These are phyloP conservation scores for Ophiothrix spiculata DNA, from an alignment of 35 echinoderm and acorn worm species.

Conservation along the genomic window DNA sequence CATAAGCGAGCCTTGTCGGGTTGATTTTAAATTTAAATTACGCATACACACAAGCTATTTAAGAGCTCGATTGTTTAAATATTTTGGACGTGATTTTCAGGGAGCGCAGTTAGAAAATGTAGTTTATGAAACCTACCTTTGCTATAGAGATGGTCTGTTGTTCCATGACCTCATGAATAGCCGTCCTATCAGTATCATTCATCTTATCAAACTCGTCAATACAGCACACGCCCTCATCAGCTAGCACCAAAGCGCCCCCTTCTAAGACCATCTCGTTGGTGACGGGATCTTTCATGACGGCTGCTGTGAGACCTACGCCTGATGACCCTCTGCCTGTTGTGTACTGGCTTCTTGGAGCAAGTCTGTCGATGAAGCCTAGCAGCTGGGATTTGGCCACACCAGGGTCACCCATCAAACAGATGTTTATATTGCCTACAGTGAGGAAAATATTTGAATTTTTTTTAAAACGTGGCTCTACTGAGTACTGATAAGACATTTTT, in stretches of 20 bases:
- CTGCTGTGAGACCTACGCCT: conserved; percentile 92
- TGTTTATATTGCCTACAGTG: conserved; percentile 89
- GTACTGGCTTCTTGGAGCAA: conserved; percentile 94
- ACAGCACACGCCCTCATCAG: conserved; percentile 93
- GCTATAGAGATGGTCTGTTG: conserved; percentile 99
- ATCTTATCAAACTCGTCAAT: conserved; percentile 99
- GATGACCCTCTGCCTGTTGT: conserved; percentile 93
- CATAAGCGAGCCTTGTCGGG: too few species aligned
- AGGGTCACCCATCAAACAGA: conserved; percentile 99
- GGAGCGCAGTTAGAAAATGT: neutral
- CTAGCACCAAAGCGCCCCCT: conserved; percentile 90
- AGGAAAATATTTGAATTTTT: too few species aligned
- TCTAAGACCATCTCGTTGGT: conserved; percentile 97
- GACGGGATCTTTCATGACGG: conserved; percentile 96
- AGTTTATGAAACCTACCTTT: conserved; percentile 51
- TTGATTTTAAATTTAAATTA: neutral
- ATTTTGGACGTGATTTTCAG: neutral
- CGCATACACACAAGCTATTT: neutral
- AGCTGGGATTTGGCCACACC: conserved; percentile 98
- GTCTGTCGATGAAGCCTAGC: conserved; percentile 84
- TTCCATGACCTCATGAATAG: conserved; percentile 99
- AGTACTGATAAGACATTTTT: too few species aligned
- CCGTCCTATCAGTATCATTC: conserved; percentile 92
- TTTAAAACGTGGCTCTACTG: too few species aligned
- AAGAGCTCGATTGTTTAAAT: too few species aligned